Percentiles rank a stretch among this genome's conserved stretches.
Conservation (phyloP, 2,113 vertebrate genomes). For the Lichenostomus cassidix region DNA sequence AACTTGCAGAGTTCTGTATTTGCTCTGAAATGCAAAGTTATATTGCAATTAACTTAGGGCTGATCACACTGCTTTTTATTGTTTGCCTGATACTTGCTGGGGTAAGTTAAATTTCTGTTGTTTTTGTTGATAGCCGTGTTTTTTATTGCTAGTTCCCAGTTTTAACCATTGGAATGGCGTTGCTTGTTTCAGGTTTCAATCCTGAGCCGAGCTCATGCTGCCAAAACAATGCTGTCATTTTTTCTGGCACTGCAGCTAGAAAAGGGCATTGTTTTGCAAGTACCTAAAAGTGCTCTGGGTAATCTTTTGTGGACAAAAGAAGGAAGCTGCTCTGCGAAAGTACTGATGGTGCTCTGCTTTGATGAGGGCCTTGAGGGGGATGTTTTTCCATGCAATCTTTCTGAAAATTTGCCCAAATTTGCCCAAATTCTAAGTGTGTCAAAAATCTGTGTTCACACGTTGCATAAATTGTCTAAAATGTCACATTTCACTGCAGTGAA, state of each 20-base stretch:
- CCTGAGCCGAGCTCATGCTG: neutral
- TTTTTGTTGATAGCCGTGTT: neutral
- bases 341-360: neutral
- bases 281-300: neutral
- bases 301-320: neutral
- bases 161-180: neutral
- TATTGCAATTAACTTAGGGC: neutral
- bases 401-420: neutral
- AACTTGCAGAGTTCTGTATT: neutral
- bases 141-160: neutral
- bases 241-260: neutral
- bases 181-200: neutral
- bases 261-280: neutral
- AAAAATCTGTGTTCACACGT: neutral
- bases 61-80: neutral
- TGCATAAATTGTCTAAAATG: neutral
- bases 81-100: neutral
- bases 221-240: constrained; percentile 2
- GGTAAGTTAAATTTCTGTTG: neutral
- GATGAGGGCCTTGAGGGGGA: neutral
- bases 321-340: neutral
- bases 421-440: neutral
- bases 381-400: neutral
- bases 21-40: neutral
- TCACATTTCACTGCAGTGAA: neutral